phyloP scores from a whole-genome alignment of 2,797 vertebrate species.

The Dallia pectoralis region DNA sequence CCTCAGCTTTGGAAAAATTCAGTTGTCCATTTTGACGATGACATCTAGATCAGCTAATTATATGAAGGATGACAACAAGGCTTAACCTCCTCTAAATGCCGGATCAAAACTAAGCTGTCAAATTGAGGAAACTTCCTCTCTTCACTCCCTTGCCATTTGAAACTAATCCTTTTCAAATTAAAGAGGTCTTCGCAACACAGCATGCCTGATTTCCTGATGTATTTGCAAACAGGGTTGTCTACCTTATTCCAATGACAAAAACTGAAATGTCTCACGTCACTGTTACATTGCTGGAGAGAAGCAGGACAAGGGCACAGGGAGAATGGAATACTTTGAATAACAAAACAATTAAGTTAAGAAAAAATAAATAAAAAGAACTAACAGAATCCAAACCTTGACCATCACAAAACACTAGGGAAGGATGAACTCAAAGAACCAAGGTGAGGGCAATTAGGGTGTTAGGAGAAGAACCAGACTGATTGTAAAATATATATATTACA shows the following conservation, averaged over 20 bases:
- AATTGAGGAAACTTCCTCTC: conserved; percentile 28
- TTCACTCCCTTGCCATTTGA: conserved; percentile 32
- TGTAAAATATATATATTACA: no score
- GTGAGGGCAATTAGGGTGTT: no score
- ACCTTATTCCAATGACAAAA: neutral
- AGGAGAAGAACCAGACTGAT: no score
- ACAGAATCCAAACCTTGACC: neutral
- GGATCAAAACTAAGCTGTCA: conserved; percentile 44
- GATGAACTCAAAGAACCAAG: no score
- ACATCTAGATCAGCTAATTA: conserved; percentile 41
- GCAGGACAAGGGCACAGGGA: no score
- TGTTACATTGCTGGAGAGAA: no score
- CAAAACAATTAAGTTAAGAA: no score
- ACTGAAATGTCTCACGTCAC: no score
- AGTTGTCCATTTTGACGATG: conserved; percentile 29
- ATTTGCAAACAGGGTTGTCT: neutral
- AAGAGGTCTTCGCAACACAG: conserved; percentile 24
- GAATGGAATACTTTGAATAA: no score
- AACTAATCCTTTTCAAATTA: conserved; percentile 48
- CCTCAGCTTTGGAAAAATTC: conserved; percentile 14
- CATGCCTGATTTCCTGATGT: conserved; percentile 22
- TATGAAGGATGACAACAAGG: conserved; percentile 48
- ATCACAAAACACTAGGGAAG: no score
- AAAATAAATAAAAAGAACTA: neutral
- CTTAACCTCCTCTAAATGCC: conserved; percentile 48